Base-by-base conservation (phyloP, 2,888 invertebrate species). In the Ophonus ardosiacus region DNA sequence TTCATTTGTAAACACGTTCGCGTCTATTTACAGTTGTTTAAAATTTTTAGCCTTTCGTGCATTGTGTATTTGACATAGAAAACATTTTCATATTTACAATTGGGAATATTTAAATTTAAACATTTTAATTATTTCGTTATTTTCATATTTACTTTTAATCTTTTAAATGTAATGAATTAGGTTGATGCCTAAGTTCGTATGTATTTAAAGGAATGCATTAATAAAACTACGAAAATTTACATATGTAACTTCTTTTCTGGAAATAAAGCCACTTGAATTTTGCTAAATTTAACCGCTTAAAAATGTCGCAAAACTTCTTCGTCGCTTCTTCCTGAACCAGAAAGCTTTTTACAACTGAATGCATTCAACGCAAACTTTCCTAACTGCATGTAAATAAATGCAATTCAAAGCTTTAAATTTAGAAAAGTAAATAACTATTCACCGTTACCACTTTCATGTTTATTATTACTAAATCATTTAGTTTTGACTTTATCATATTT, bases 381-480 rank as follows among this genome's bases (percentile, higher is more conserved):
- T 68, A 68, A 68, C 68, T 68, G 68, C 68, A 68, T 68, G 68
- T 68, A 68, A 68, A 68, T 68, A 68, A 68, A 68, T 68, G 68
- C 68, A 68, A 68, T 68, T 68, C n/a, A 38, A 68, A 31, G 68
- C 68, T 68, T 68, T 68, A 68, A 10, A 68, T 68, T 68, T 68
- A 68, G 38, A 68, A 68, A 8, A 68, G n/a, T 68, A 38, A 68
- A 31, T 38, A 68, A 51, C 13, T 24, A 38, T 68, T 68, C 15
- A 31, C 38, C 13, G 21, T 63, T 5, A 7, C 68, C n/a, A 68
- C 38, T 68, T 31, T 38, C 68, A 24, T 68, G 68, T 24, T 68
- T 68, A 24, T 68, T 10, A n/a, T 68, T 68, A 38, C 31, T 68
- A 38, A 68, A 68, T 68, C 68, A n/a, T 68, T 68, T 38, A 38